Conservation (phyloP, 1,140 invertebrate species). For the Camponotus floridanus region DNA sequence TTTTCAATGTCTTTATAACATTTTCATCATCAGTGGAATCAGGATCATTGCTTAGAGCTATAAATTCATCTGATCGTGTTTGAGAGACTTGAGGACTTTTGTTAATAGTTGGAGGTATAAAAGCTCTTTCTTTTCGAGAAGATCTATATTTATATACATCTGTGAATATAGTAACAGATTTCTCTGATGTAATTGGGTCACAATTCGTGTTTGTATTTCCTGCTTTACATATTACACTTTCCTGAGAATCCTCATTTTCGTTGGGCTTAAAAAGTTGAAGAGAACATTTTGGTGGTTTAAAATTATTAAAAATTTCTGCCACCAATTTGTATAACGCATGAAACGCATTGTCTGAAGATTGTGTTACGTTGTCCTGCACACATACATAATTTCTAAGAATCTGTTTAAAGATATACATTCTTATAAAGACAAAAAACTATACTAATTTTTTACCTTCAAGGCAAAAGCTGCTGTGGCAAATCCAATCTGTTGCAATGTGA, state of each 20-base stretch:
- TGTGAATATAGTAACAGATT: constrained; percentile 61
- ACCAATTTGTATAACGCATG: constrained; percentile 70
- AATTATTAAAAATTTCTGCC: constrained; percentile 63
- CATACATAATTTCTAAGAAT: not conserved
- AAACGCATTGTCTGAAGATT: constrained; percentile 69
- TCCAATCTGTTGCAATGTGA: constrained; percentile 76
- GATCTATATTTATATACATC: constrained; percentile 78
- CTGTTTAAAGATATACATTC: constrained; percentile 9
- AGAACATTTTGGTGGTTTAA: constrained; percentile 45
- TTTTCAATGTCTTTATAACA: constrained; percentile 36
- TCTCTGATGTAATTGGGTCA: constrained; percentile 22
- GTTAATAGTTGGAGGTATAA: constrained; percentile 70
- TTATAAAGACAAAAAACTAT: not conserved
- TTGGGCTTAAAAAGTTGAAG: constrained; percentile 47
- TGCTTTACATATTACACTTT: not conserved
- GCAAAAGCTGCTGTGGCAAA: constrained; percentile 79
- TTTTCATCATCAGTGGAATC: constrained; percentile 44
- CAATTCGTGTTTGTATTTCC: constrained; percentile 19
- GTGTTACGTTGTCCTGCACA: constrained; percentile 66
- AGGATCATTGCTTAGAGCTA: constrained; percentile 64
- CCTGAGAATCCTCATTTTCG: not conserved
- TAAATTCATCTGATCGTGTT: constrained; percentile 68
- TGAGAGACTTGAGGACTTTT: constrained; percentile 20
- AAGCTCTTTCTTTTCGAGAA: constrained; percentile 74
- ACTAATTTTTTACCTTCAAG: constrained; percentile 78